Base-by-base conservation (phyloP, 1,140 invertebrate species). In the Ganaspis sp. region DNA sequence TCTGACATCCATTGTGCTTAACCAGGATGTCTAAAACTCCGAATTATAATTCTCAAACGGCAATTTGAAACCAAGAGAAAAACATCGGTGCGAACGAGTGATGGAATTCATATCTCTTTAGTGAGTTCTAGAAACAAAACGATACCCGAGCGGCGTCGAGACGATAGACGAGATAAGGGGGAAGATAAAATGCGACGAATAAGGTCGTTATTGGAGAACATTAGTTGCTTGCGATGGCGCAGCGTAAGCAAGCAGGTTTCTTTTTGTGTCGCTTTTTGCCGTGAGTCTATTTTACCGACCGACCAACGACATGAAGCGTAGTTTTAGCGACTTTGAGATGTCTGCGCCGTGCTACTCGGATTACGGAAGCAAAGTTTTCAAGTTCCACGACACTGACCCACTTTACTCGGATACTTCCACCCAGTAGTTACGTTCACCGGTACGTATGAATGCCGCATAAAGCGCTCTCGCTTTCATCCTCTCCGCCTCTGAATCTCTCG, bases 331-430 rank as follows among this genome's bases (percentile, higher is more conserved):
- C 79, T 83, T 83, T 79, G 77, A 76, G 81, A 54, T 73, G 81
- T 77, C 81, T 79, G 81, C 79, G 75, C 82, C 42, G 77, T 71
- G 76, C 77, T 77, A 78, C 85, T 90, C 88, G 85, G 88, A 91
- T 91, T 91, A 90, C 90, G 89, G 89, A 90, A 90, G 89, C 88
- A 83, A 90, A 90, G 88, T 91, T 91, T 91, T 90, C 89, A 90
- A 91, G 89, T 90, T 91, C 89, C 86, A 85, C 88, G 90, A 91
- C 89, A 90, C 89, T 91, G 90, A 91, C 90, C 90, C 88, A 91
- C 88, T 90, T 91, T 89, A 81, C 79, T 80, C 79, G 81, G 81
- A 86, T 86, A 87, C 86, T 87, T 85, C 81, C 84, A 87, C 87
- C 84, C 84, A 85, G 86, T 87, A 87, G 86, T 87, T 85, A 87